A percentile compares a stretch with the other conserved stretches of the same genome.
Conservation (phyloP, 2,113 vertebrate genomes). For the Laticauda colubrina region DNA sequence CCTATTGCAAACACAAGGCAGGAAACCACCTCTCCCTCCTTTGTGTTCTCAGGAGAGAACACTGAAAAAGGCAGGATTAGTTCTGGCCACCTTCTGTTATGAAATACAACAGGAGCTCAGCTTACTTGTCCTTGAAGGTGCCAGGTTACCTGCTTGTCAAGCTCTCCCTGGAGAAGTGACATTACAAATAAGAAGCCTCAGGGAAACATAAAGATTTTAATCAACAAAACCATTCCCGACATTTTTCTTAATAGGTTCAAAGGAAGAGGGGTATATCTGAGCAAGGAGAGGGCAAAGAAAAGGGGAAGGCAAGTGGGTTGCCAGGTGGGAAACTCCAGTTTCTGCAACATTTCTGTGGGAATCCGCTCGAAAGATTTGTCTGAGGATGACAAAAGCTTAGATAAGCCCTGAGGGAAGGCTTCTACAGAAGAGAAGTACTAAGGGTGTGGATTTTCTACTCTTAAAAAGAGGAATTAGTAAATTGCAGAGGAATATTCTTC, state of each 20-base stretch:
- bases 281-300: not conserved
- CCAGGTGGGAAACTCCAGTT: not conserved
- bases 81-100: slow-evolving; percentile 29
- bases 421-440: not conserved
- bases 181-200: not conserved
- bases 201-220: not conserved
- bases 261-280: not conserved
- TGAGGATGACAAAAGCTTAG: not conserved
- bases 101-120: slow-evolving; percentile 33
- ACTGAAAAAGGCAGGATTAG: not conserved
- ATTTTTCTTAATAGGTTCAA: slow-evolving; percentile 8
- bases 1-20: slow-evolving; percentile 36
- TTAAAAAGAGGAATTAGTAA: not conserved
- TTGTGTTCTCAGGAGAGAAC: not conserved
- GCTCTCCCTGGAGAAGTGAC: not conserved
- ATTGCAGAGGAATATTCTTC: not conserved
- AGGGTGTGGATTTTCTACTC: not conserved
- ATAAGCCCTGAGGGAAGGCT: slow-evolving; percentile 4
- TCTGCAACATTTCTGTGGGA: not conserved
- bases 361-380: not conserved
- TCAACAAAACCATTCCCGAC: slow-evolving; percentile 9
- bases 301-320: not conserved
- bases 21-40: slow-evolving; percentile 11
- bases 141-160: slow-evolving; percentile 14
- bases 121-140: slow-evolving; percentile 5